Base-by-base conservation (phyloP, 2,888 invertebrate species). In the Cephus sareptanus region DNA sequence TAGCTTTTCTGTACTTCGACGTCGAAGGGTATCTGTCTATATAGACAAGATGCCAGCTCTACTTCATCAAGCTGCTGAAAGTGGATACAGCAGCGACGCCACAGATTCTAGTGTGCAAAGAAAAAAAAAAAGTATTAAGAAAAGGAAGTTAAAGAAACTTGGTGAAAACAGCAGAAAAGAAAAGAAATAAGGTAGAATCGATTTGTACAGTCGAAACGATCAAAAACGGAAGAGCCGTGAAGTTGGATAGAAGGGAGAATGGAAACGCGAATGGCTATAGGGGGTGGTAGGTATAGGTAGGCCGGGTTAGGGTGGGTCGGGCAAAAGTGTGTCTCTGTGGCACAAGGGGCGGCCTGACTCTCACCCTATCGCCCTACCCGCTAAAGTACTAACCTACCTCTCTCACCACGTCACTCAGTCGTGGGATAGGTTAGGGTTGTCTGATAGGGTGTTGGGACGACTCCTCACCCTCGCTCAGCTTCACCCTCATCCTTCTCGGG, bases 271-370 rank as follows among this genome's bases (percentile, higher is more conserved):
- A 31, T 56, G 9, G 2, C 9, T 56, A 56, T 56, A 23, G 56
- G 23, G 56, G 56, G 9, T 2, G 56, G 15, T 56, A 23, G 56
- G 9, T 56, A 1, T 56, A 56, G 34, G 71, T 71, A 71, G 71
- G 31, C 31, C 71, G 71, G 9, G 71, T 56, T 31, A 71, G 31
- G 71, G 71, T 71, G 71, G 71, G 71, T 71, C 75, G 79, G 35
- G 81, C 78, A 84, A 88, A 90, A 89, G 85, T 89, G 88, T 90
- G 89, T 90, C 85, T 89, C 88, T 88, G 85, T 89, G 88, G 83
- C 88, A 88, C 82, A 83, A 84, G 85, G 85, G 83, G 83, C 82
- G 81, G 82, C 80, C 82, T 83, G 56, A 71, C 76, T 75, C 74
- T 73, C 76, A 69, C 76, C 76, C 75, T 70, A 76, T 80, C 78